Conservation (phyloP, 2,888 invertebrate genomes). For the Patella pellucida region DNA sequence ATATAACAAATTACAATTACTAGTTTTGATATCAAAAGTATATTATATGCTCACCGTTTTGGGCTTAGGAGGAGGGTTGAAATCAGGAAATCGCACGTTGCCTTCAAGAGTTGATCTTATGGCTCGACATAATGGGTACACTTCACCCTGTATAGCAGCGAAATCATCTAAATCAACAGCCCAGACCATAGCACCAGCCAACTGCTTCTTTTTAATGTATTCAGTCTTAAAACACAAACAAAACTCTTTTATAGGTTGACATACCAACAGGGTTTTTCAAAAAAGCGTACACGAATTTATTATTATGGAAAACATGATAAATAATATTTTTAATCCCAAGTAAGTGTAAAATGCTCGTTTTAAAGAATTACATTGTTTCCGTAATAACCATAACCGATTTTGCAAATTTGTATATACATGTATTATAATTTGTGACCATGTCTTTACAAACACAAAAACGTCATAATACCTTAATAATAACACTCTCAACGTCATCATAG, state of each 20-base stretch:
- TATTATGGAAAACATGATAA: too few relatives aligned
- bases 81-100: conserved; percentile 18
- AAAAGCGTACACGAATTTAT: too few relatives aligned
- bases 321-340: too few relatives aligned
- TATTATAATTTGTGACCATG: background rate
- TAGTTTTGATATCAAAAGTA: too few relatives aligned
- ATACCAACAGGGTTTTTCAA: too few relatives aligned
- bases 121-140: conserved; percentile 32
- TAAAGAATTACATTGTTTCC: too few relatives aligned
- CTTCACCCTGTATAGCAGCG: conserved; percentile 21
- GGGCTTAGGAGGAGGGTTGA: conserved; percentile 17
- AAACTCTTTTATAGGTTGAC: too few relatives aligned
- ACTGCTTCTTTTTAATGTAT: conserved; percentile 35
- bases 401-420: background rate
- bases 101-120: conserved; percentile 36
- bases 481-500: conserved; percentile 44
- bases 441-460: background rate
- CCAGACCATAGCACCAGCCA: conserved; percentile 47
- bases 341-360: too few relatives aligned
- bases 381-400: too few relatives aligned
- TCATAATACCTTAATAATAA: conserved; percentile 36
- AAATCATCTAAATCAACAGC: conserved; percentile 44
- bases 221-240: conserved; percentile 30
- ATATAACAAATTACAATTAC: too few relatives aligned
- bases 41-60: conserved; percentile 1